A percentile compares a stretch with the other conserved stretches of the same genome.
These are phyloP conservation scores for Anthoptus insignis DNA, from an alignment of 2,888 invertebrate species.

Conservation along the genomic window DNA sequence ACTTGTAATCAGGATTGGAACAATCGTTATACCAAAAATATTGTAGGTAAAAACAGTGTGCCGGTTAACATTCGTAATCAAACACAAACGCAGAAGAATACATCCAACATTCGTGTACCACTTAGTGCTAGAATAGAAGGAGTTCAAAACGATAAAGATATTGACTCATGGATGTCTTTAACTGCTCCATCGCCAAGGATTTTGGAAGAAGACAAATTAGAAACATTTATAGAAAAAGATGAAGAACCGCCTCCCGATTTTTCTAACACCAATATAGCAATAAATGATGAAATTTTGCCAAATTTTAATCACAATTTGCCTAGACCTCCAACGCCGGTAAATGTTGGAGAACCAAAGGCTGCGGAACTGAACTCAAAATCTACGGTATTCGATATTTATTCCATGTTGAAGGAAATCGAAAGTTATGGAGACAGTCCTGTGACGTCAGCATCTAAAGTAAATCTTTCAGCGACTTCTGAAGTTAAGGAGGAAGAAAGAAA, in stretches of 20 bases:
- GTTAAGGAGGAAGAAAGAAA: conserved; percentile 61
- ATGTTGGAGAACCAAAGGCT: conserved; percentile 45
- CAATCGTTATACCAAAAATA: conserved; percentile 60
- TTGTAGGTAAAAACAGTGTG: conserved; percentile 52
- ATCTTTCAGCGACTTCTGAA: conserved; percentile 54
- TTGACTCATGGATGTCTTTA: conserved; percentile 84
- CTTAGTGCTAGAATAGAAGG: conserved; percentile 76
- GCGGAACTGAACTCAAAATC: conserved; percentile 70
- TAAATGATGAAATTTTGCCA: conserved; percentile 21
- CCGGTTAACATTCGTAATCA: conserved; percentile 53
- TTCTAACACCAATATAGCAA: conserved; percentile 44
- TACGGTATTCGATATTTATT: conserved; percentile 81
- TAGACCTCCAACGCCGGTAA: conserved; percentile 13
- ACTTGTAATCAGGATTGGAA: conserved; percentile 70
- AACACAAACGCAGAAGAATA: conserved; percentile 67
- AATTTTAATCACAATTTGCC: conserved; percentile 6
- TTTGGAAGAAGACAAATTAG: conserved; percentile 58
- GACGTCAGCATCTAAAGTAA: conserved; percentile 54
- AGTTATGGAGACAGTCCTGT: conserved; percentile 79
- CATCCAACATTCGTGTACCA: conserved; percentile 63
- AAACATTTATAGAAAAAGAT: conserved; percentile 45
- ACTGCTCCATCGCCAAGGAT: conserved; percentile 73
- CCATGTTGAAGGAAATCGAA: conserved; percentile 83
- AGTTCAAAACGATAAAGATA: conserved; percentile 78
- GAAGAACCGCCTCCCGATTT: conserved; percentile 42